Base-by-base conservation (phyloP, 2,888 invertebrate genomes). In the Mesochorus sp. region DNA sequence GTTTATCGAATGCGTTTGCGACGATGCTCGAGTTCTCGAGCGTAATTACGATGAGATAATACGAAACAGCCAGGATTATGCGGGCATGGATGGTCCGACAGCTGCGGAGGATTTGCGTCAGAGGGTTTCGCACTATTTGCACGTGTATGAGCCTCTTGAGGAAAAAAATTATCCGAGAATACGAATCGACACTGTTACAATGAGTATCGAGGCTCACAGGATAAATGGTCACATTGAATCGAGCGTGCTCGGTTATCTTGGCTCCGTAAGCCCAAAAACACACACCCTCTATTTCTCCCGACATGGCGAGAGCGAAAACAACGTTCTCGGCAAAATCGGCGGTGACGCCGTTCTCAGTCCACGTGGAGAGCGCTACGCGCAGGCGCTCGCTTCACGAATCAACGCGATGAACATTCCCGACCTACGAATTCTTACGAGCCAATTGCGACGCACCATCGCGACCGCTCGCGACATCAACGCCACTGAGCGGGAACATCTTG, bases 221-320 rank as follows among this genome's bases (percentile, higher is more conserved):
- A 93, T 96, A 2, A 93, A 93, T 55, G 96, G 97, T 0, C 96
- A 97, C 85, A 94, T 96, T 83, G 97, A 97, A 89, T 95, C 95
- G 62, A 94, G 95, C 71, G 95, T 98, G 39, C 94, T 98, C 57
- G 96, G 97, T 75, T 98, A 97, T 87, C 92, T 98, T 74, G 97
- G 97, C 86, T 96, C 96, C 84, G 95, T 97, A 88, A 96, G 95
- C 83, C 94, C 96, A 1, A 92, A 95, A 81, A 95, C 96, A 3
- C 95, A 97, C 86, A 96, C 97, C 3, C 93, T 98, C 80, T 98
- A 97, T 90, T 95, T 98, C 86, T 97, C 97, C 67, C 93, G 98
- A 96, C 98, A 98, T 90, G 98, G 98, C 1, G 98, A 98, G 91
- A 97, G 97, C 88, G 96, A 97, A 87, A 97, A 95, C 93, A 98